phyloP scores from a whole-genome alignment of 1,140 invertebrate genomes.

The Drosophila seguyi region DNA sequence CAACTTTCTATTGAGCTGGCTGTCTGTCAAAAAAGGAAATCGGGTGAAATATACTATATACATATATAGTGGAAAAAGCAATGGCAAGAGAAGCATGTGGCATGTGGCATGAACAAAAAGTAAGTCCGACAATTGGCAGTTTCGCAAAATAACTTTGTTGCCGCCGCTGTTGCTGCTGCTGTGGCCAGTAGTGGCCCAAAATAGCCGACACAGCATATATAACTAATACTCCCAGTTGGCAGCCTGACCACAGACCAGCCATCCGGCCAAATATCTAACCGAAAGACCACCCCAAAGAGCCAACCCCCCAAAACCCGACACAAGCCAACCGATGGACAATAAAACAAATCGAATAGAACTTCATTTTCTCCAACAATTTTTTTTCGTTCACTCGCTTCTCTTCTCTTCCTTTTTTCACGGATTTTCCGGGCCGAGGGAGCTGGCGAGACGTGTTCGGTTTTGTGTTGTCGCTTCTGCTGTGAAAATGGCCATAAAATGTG shows the following conservation, averaged over 20 bases:
- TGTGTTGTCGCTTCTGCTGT: conserved; percentile 24
- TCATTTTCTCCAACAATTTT: conserved; percentile 60
- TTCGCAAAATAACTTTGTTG: conserved; percentile 71
- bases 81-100: conserved; percentile 44
- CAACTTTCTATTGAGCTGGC: conserved; percentile 37
- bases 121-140: conserved; percentile 75
- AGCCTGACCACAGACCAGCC: conserved; percentile 61
- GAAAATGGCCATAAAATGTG: conserved; percentile 74
- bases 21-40: conserved; percentile 26
- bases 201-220: conserved; percentile 73
- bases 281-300: conserved; percentile 14
- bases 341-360: conserved; percentile 81
- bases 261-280: conserved; percentile 34
- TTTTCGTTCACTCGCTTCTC: conserved; percentile 23
- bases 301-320: not conserved
- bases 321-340: conserved; percentile 64
- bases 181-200: conserved; percentile 46
- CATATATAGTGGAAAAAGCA: conserved; percentile 18
- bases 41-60: not conserved
- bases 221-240: conserved; percentile 75
- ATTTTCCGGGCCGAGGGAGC: not conserved
- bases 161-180: conserved; percentile 16
- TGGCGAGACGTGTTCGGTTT: conserved; percentile 27
- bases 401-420: conserved; percentile 12
- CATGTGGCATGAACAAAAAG: conserved; percentile 55